Percentiles rank a stretch among this genome's conserved stretches.
phyloP scores from a whole-genome alignment of 1,140 invertebrate species.

The Acromyrmex heyeri region DNA sequence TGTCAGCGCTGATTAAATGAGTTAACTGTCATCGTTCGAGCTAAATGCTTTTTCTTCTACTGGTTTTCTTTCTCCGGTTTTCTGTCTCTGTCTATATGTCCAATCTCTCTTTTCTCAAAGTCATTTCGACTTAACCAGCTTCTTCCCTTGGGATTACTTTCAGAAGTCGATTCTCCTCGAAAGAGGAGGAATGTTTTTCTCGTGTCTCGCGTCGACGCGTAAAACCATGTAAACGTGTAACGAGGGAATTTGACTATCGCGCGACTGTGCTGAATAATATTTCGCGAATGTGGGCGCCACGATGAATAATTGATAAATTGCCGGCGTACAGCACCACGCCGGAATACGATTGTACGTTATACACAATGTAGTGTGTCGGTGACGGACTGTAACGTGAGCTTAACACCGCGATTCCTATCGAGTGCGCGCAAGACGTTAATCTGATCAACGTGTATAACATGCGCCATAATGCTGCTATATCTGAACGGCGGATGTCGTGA shows the following conservation, averaged over 20 bases:
- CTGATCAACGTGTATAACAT: background rate
- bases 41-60: constrained; percentile 10
- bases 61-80: background rate
- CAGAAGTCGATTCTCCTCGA: constrained; percentile 27
- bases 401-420: constrained; percentile 43
- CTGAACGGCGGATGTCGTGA: background rate
- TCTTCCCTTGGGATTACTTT: constrained; percentile 35
- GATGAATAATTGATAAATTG: constrained; percentile 61
- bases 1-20: constrained; percentile 20
- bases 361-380: constrained; percentile 23
- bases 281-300: constrained; percentile 22
- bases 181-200: constrained; percentile 1
- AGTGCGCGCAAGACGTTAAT: constrained; percentile 8
- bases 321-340: background rate
- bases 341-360: background rate
- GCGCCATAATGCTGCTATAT: background rate
- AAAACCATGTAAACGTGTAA: constrained; percentile 48
- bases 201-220: constrained; percentile 13
- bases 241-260: constrained; percentile 53
- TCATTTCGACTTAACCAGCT: constrained; percentile 41
- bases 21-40: constrained; percentile 11
- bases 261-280: constrained; percentile 44
- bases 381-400: constrained; percentile 23
- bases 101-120: constrained; percentile 43
- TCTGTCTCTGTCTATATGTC: constrained; percentile 8